Evolutionary conservation across 2,888 invertebrate species (phyloP).

Genomic region (Archaeoteleia sp.): DNA sequence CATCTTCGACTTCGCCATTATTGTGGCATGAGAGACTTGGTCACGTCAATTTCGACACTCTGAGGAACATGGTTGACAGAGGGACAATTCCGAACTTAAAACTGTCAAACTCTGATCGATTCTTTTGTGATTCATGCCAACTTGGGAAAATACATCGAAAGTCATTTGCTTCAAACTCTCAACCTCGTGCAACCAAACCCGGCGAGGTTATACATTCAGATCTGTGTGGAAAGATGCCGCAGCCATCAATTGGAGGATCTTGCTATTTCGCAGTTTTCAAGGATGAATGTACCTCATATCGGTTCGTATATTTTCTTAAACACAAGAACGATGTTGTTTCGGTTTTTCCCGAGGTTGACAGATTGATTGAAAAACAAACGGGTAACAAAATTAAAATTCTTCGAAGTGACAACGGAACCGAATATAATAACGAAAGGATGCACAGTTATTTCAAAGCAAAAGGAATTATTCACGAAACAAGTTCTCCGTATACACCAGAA

Average conservation of each 20-base stretch:
- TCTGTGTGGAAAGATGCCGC: constrained; percentile 53
- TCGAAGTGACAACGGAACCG: constrained; percentile 14
- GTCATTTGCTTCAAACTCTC: constrained; percentile 6
- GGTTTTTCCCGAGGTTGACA: constrained; percentile 7
- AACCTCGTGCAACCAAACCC: neutral
- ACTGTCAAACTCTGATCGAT: neutral
- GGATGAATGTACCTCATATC: constrained; percentile 46
- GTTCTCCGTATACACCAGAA: constrained; percentile 38
- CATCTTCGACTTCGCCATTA: neutral
- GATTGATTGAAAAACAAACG: constrained; percentile 13
- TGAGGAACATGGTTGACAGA: neutral
- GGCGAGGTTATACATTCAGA: constrained; percentile 43
- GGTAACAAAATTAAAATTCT: constrained; percentile 12
- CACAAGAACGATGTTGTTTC: constrained; percentile 23
- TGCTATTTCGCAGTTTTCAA: constrained; percentile 49
- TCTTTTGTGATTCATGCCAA: constrained; percentile 35
- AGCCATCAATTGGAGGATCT: constrained; percentile 43
- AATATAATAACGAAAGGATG: constrained; percentile 14
- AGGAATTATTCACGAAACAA: constrained; percentile 27
- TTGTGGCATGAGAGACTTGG: constrained; percentile 38
- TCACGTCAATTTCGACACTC: constrained; percentile 1
- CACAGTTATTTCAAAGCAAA: constrained; percentile 6
- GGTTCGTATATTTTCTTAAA: constrained; percentile 47
- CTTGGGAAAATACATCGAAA: constrained; percentile 19
- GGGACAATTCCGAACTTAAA: neutral